Evolutionary conservation across 1,140 invertebrate species (phyloP), one percentile per base, ranked within the genome.

Genomic region (Pentalonia nigronervosa): DNA sequence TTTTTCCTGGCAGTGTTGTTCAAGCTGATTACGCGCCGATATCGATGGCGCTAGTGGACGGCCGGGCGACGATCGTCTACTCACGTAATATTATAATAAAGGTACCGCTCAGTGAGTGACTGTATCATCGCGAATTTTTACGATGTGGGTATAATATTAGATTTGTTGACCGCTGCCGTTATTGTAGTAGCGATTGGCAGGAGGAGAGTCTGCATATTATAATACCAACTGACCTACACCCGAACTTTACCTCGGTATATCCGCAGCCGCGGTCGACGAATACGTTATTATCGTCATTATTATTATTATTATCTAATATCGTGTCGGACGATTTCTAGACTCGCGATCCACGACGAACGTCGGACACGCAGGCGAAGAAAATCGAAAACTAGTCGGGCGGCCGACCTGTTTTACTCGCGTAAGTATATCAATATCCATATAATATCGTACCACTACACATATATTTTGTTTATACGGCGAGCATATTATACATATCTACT

Each of bases 261-360:
- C 60, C 60, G 11, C 60, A 76, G 60, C 60, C 30, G 6, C 60
- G n/a, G 14, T 76, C 60, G 60, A 76, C 60, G n/a, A 4, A 20
- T 76, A 76, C 11, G 25, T 9, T 56, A 56, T 56, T 56, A 56
- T 56, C 23, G n/a, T 67, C 11, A 67, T 67, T 67, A 67, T 67
- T 60, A 60, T 60, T 30, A 76, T 76, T n/a, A 76, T 76, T 76
- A 76, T 76, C 60, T 76, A 76, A 76, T 76, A 76, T 76, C 14
- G 1, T 30, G 30, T 14, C 14, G 60, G 60, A 76, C 60, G 60
- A 76, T 76, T 76, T 76, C n/a, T 76, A n/a, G 30, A 17, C 60
- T 76, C 30, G 30, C 30, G 30, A n/a, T 76, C 60, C 60, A 76
- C 60, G n/a, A 76, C 6, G 14, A 17, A 7, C 60, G n/a, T 20